Conservation (phyloP, 2,113 vertebrate species). For the Nothocercus julius region DNA sequence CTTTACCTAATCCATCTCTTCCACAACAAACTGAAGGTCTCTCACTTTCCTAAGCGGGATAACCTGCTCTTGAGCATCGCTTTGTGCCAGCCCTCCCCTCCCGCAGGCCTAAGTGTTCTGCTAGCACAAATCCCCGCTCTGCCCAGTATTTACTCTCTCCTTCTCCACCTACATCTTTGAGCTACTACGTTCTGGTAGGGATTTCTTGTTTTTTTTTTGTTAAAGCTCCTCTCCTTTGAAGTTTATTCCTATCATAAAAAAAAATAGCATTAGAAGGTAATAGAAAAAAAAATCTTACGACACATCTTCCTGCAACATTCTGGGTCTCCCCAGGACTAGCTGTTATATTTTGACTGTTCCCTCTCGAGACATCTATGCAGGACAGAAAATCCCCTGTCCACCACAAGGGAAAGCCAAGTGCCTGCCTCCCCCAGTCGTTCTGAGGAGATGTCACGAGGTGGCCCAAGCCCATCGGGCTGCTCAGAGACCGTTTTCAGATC, state of each 20-base stretch:
- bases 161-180: background rate
- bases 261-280: background rate
- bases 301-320: background rate
- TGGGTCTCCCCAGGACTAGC: background rate
- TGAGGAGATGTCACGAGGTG: background rate
- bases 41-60: background rate
- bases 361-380: background rate
- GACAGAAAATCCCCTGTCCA: background rate
- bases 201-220: background rate
- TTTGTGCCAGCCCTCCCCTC: background rate
- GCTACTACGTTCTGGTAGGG: background rate
- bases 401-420: accelerated
- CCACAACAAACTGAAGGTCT: background rate
- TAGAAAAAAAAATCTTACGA: background rate
- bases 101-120: background rate
- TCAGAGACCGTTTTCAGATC: background rate
- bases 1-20: accelerated
- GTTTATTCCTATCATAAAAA: background rate
- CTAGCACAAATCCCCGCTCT: background rate
- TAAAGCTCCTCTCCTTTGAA: background rate
- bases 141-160: too few relatives aligned
- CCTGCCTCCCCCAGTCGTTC: accelerated
- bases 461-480: background rate
- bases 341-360: background rate
- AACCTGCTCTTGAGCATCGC: background rate